Evolutionary conservation across 2,113 vertebrate species (phyloP), one percentile per base, ranked within the genome.

Genomic region (Brachirus orientalis): DNA sequence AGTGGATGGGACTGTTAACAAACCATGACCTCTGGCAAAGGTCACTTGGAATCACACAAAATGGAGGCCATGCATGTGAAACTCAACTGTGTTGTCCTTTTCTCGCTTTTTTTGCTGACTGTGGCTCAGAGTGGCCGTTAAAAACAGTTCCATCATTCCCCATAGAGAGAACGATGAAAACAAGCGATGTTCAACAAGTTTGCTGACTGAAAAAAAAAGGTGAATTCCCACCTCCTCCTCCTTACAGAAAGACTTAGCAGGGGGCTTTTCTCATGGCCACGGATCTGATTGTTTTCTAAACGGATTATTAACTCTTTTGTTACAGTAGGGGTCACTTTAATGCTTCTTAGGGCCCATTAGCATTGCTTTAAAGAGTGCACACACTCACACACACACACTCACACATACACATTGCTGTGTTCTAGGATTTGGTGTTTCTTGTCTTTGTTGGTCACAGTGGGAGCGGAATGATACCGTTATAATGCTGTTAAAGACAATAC

Each of bases 301-400:
- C 91, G 90, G 92, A 92, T 94, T 94, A 94, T 94, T 94, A 92
- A 94, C 92, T 91, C 92, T 88, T 93, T 94, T 94, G 92, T 94
- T 93, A 92, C 88, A 91, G 88, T 88, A 85, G 92, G 89, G 89
- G 90, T 92, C 92, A 91, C 90, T 92, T 92, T 92, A 94, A 93
- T 92, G 90, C 92, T 90, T 91, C 92, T 92, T 89, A 86, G 87
- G 80, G 80, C 47, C 88, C 80, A 93, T 94, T 94, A 92, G 92
- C 92, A 94, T 94, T 90, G 87, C 92, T 92, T 93, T 92, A 90
- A 91, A 89, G 89, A 78, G 43, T 85, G 65, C 81, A 62, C 80
- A 54, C 76, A 50, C 72, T 48, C 71, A 43, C 76, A 20, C 36
- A 16, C 50, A 52, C 50, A 33, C 50, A 28, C 47, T 4, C 47